Evolutionary conservation across 2,113 vertebrate genomes (phyloP).

Genomic region (Stomatorhinus ivindoensis): DNA sequence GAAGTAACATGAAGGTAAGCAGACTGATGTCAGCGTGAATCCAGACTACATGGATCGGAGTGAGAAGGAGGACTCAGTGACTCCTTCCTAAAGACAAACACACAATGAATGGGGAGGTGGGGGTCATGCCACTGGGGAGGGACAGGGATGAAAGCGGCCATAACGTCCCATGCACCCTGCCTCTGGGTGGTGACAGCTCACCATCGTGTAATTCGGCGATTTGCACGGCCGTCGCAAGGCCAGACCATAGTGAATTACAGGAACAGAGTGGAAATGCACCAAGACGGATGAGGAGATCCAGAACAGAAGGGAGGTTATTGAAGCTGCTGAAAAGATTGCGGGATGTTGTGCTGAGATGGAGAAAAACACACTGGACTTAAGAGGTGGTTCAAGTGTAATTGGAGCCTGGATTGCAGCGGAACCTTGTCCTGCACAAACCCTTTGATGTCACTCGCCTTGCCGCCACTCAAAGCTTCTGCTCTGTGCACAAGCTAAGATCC

Average conservation of each 20-base stretch:
- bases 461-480: background rate
- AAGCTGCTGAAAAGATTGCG: conserved; percentile 18
- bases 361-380: background rate
- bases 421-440: background rate
- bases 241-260: conserved; percentile 49
- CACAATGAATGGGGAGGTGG: background rate
- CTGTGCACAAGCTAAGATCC: background rate
- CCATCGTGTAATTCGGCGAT: conserved; percentile 65
- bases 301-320: conserved; percentile 46
- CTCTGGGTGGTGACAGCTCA: conserved; percentile 51
- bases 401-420: background rate
- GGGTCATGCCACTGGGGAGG: background rate
- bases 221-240: conserved; percentile 67
- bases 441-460: background rate
- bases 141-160: background rate
- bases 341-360: background rate
- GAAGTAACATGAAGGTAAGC: background rate
- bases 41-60: background rate
- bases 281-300: conserved; percentile 46
- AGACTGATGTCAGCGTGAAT: background rate
- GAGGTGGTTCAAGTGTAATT: background rate
- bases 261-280: conserved; percentile 58
- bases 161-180: conserved; percentile 11
- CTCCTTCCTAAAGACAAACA: background rate
- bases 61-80: background rate